Base-by-base conservation (phyloP, 2,113 vertebrate genomes). In the Danionella cerebrum region DNA sequence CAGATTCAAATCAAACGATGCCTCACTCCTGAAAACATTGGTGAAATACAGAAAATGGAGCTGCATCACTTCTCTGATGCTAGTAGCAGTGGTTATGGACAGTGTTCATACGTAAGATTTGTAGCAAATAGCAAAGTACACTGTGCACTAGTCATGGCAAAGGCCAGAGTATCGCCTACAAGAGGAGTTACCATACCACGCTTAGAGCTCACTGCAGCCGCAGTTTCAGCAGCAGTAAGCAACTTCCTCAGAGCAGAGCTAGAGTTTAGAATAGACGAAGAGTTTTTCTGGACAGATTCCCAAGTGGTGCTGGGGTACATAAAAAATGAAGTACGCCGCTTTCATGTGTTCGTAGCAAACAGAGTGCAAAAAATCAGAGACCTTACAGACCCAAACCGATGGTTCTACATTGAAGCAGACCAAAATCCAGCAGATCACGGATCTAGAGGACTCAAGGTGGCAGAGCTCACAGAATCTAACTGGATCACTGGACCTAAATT, bases 401-500 rank as follows among this genome's bases (percentile, higher is more conserved):
- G 51, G 69, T 9, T 51, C 35, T 71, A 71, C 8, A 36, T 52
- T 4, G 35, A 67, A 2, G 36, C 65, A 1, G 35, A 54, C 6
- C 44, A 75, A 63, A 60, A 67, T 57, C 73, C 73, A 10, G 67
- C 29, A 1, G 44, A 66, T 58, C 63, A 62, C 1, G 53, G 67
- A 2, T 74, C 60, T 5, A 62, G 67, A n/a, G 67, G 72, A 38
- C 71, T 68, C 22, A 69, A 44, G 16, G 55, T 71, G 16, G 24
- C 48, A 42, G 39, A 71, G 47, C 14, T 75, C 24, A 50, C 67
- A 1, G 31, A 6, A 16, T 75, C 68, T 41, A 48, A 67, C 16
- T 70, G 73, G 50, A 9, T 72, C 19, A 65, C 44, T 6, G 74
- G 70, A 54, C 69, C 74, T 2, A 53, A 64, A 18, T 76, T 71